These are phyloP conservation scores for Trachelus tabidus DNA, from an alignment of 2,888 invertebrate species.

Conservation along the genomic window DNA sequence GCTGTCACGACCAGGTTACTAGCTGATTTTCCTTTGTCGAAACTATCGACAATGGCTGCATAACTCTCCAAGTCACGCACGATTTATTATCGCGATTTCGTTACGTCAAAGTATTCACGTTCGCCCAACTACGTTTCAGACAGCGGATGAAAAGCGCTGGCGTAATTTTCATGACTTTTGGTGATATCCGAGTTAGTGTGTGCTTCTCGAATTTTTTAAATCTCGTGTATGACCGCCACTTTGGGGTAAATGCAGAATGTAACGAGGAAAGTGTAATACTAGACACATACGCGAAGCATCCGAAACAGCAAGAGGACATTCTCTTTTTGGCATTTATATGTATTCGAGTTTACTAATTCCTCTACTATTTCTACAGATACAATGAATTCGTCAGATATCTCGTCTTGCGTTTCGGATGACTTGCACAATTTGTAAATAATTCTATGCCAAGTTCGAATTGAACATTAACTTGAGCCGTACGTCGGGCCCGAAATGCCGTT, in stretches of 20 bases:
- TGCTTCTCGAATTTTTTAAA: background rate
- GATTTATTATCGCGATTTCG: background rate
- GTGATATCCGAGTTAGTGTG: background rate
- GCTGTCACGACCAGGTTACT: background rate
- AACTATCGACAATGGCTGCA: background rate
- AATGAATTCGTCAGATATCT: background rate
- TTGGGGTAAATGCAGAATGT: background rate
- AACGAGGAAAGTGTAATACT: background rate
- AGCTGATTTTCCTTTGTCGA: background rate
- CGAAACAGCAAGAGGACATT: background rate
- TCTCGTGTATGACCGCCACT: background rate
- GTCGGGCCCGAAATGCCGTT: slow-evolving; percentile 19
- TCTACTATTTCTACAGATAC: background rate
- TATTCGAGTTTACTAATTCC: background rate
- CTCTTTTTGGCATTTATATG: background rate
- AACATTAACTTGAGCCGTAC: slow-evolving; percentile 20
- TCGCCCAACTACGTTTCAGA: background rate
- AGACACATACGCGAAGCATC: background rate
- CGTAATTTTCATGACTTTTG: background rate
- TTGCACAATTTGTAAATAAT: slow-evolving; percentile 30
- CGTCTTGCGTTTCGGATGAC: slow-evolving; percentile 16
- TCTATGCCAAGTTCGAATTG: slow-evolving; percentile 25
- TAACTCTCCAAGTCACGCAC: background rate
- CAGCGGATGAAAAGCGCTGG: background rate
- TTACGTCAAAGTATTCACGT: background rate